phyloP scores from a whole-genome alignment of 2,797 vertebrate species.

The Potorous gilbertii region DNA sequence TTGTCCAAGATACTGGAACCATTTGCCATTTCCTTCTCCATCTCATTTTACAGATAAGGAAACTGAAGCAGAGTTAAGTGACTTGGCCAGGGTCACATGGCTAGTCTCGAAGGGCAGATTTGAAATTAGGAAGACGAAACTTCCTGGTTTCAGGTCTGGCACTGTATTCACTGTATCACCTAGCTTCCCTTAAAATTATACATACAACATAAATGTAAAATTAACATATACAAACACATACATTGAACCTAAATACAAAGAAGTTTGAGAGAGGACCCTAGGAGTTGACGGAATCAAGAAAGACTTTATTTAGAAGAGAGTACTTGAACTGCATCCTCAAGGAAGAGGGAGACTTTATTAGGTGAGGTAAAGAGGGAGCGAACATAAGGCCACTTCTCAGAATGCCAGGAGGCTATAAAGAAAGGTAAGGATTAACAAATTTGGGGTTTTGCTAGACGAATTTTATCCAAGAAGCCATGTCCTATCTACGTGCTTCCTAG shows the following conservation, averaged over 20 bases:
- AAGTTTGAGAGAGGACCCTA: background rate
- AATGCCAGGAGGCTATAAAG: background rate
- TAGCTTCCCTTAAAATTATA: background rate
- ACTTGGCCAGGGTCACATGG: background rate
- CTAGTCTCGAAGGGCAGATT: background rate
- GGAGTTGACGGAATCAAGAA: background rate
- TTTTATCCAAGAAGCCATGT: background rate
- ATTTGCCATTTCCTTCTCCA: background rate
- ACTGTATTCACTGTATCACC: background rate
- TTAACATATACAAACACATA: background rate
- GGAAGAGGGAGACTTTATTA: background rate
- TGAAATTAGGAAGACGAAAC: background rate
- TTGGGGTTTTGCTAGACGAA: background rate
- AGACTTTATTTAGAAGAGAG: background rate
- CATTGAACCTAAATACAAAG: background rate
- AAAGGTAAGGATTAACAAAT: background rate
- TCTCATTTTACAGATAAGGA: background rate
- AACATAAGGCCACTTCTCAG: background rate
- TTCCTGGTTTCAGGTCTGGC: background rate
- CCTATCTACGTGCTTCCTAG: background rate
- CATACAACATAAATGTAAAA: background rate
- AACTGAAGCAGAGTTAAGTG: background rate
- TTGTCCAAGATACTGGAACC: background rate
- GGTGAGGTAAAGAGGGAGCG: background rate
- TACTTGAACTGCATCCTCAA: background rate